These are phyloP conservation scores for Tetragonula clypearis DNA, from an alignment of 1,140 invertebrate genomes.

Conservation along the genomic window DNA sequence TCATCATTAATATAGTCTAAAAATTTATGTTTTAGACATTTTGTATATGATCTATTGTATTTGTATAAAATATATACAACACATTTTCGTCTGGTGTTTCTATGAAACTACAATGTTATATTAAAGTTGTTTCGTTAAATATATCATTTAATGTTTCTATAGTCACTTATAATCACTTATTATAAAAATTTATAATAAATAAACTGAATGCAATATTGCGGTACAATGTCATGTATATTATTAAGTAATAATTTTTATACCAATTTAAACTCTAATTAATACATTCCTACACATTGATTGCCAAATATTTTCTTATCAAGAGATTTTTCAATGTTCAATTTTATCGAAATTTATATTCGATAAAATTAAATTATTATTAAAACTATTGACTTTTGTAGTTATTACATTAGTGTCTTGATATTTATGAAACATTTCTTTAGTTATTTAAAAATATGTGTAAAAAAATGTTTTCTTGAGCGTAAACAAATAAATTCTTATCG, in stretches of 20 bases:
- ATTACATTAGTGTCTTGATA: not conserved
- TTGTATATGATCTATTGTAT: not conserved
- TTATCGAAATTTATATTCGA: too few relatives aligned
- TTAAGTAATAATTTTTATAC: not conserved
- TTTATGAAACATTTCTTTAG: not conserved
- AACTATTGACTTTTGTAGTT: not conserved
- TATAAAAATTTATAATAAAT: not conserved
- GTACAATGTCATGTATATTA: not conserved
- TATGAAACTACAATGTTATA: slow-evolving; percentile 1
- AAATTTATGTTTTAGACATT: not conserved
- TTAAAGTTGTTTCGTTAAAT: not conserved
- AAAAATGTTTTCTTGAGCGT: not conserved
- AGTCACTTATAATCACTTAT: too few relatives aligned
- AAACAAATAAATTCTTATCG: slow-evolving; percentile 27
- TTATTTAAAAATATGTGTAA: slow-evolving; percentile 10
- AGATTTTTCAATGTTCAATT: not conserved
- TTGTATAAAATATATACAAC: not conserved
- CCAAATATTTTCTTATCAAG: not conserved
- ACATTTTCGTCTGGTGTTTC: slow-evolving; percentile 10
- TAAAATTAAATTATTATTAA: not conserved
- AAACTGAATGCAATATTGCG: not conserved
- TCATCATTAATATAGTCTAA: not conserved
- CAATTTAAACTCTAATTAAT: not conserved
- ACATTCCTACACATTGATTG: not conserved
- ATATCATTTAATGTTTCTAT: not conserved